Evolutionary conservation across 1,140 invertebrate species (phyloP).

Genomic region (Drosophila leontia): DNA sequence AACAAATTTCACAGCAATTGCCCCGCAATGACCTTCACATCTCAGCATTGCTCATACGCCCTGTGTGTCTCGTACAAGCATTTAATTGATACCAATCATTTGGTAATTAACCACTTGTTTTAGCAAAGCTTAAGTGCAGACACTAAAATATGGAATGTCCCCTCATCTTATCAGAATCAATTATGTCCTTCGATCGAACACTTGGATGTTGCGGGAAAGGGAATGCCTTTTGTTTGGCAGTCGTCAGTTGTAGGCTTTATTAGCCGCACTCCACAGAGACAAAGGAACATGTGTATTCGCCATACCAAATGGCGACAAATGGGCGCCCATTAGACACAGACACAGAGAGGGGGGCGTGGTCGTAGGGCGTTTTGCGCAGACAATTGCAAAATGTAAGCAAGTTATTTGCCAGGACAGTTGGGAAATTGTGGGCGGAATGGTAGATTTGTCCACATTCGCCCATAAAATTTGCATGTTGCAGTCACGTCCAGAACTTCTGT

Average conservation of each 20-base stretch:
- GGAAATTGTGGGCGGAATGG: conserved; percentile 10
- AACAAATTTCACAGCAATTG: background rate
- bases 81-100: conserved; percentile 25
- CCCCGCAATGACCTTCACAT: background rate
- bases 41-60: conserved; percentile 11
- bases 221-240: background rate
- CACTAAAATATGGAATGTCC: conserved; percentile 14
- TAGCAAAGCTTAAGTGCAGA: conserved; percentile 40
- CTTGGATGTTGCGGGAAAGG: background rate
- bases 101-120: conserved; percentile 39
- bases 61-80: background rate
- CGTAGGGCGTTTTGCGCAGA: conserved; percentile 28
- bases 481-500: conserved; percentile 33
- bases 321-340: conserved; percentile 42
- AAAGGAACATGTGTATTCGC: conserved; percentile 47
- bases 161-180: conserved; percentile 34
- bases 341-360: conserved; percentile 13
- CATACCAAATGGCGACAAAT: conserved; percentile 51
- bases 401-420: conserved; percentile 11
- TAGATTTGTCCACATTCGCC: conserved; percentile 17
- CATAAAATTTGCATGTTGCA: conserved; percentile 52
- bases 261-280: conserved; percentile 33
- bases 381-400: conserved; percentile 55
- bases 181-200: conserved; percentile 31
- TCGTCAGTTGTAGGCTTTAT: conserved; percentile 38